phyloP scores from a whole-genome alignment of 2,888 invertebrate genomes.

The Silvanus unidentatus region DNA sequence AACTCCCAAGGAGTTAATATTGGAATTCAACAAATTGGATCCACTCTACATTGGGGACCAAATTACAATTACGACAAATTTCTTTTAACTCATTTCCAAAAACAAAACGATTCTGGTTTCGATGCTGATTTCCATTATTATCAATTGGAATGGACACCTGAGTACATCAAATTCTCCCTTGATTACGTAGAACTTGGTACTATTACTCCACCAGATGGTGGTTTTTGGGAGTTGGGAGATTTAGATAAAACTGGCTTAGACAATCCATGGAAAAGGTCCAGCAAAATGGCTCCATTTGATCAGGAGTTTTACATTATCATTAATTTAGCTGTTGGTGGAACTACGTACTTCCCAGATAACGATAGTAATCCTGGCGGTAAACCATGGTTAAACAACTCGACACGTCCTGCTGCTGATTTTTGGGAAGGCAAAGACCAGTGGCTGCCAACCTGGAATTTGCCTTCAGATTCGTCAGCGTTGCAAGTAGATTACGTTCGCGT shows the following conservation, averaged over 20 bases:
- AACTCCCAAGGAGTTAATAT: constrained; percentile 35
- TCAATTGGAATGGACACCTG: constrained; percentile 60
- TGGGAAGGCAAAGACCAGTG: constrained; percentile 53
- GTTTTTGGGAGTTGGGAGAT: constrained; percentile 62
- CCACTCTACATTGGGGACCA: constrained; percentile 65
- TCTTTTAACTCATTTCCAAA: constrained; percentile 49
- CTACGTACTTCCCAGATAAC: constrained; percentile 60
- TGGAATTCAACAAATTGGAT: constrained; percentile 54
- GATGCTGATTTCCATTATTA: constrained; percentile 58
- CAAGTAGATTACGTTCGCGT: constrained; percentile 62
- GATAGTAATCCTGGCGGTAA: constrained; percentile 52
- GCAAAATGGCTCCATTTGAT: constrained; percentile 63
- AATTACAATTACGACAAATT: constrained; percentile 51
- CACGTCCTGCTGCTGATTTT: constrained; percentile 52
- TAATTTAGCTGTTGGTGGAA: constrained; percentile 53
- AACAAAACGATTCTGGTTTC: constrained; percentile 44
- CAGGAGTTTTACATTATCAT: constrained; percentile 61
- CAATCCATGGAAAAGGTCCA: constrained; percentile 52
- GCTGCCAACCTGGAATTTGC: constrained; percentile 52
- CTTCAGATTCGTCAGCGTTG: constrained; percentile 51
- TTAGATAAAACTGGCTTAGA: constrained; percentile 49
- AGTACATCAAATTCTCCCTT: constrained; percentile 48
- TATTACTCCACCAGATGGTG: constrained; percentile 50
- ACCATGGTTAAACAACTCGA: constrained; percentile 52
- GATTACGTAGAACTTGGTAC: constrained; percentile 52